Evolutionary conservation across 2,888 invertebrate species (phyloP), one percentile per base, ranked within the genome.

Genomic region (Eupsilia transversa): DNA sequence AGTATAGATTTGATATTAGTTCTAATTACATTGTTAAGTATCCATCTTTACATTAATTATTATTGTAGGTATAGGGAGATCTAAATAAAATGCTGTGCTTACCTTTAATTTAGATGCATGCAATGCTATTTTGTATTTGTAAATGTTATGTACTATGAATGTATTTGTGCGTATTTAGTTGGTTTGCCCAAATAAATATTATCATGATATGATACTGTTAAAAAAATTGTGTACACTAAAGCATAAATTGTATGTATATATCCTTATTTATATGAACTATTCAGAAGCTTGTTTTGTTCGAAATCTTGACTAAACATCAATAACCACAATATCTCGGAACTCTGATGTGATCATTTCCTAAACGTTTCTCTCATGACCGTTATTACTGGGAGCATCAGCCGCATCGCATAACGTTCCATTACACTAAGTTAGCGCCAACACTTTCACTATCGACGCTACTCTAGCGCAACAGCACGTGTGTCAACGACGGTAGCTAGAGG

Each of bases 391-490:
- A 76, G 69, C 73, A 86, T 72, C 78, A 83, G 54, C 77, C 82
- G 77, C 77, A 52, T 52, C 73, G 59, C 63, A 73, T 78, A 75
- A 75, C 75, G 82, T 71, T 76, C 73, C 74, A 85, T 86, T 86
- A 79, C 74, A 68, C 76, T 74, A 43, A 70, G 75, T 78, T 82
- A 77, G 60, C 82, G 46, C 64, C 59, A 66, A 69, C 86, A 90
- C 93, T 94, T 93, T 94, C 93, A 93, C 93, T 93, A 87, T 91
- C 87, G 72, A 60, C 43, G 74, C 87, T 90, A 91, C 91, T 93
- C 90, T 89, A 91, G 85, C 87, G 88, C 77, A 80, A 85, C 87
- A 81, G 78, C 84, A 87, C 87, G 85, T 79, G 80, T 74, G 71
- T 80, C 69, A 73, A 69, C 38, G 57, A 74, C 67, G 59, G 38